Evolutionary conservation across 2,888 invertebrate species (phyloP).

Genomic region (Dolichomitus sp.): DNA sequence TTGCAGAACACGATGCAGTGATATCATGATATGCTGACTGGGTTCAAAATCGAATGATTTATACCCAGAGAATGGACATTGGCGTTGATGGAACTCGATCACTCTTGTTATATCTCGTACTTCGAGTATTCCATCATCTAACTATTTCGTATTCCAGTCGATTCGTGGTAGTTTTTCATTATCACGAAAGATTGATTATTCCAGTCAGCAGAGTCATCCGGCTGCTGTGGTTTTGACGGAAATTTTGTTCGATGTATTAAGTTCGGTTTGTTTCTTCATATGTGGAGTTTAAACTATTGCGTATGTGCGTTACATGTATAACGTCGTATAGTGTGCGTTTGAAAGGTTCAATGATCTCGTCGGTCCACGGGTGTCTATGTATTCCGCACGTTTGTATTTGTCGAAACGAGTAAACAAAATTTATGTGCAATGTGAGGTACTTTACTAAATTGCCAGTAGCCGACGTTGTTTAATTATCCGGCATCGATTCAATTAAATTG

Average conservation of each 20-base stretch:
- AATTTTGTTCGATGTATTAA: constrained; percentile 6
- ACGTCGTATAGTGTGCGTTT: not conserved
- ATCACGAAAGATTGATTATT: not conserved
- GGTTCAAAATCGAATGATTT: constrained; percentile 39
- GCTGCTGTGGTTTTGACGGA: not conserved
- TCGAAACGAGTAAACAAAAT: constrained; percentile 34
- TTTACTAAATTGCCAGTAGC: constrained; percentile 41
- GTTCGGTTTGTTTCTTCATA: not conserved
- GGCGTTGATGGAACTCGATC: constrained; percentile 17
- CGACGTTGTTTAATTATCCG: constrained; percentile 61
- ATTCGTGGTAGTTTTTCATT: constrained; percentile 4
- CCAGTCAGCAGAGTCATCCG: not conserved
- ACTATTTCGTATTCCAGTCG: not conserved
- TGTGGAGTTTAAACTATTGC: not conserved
- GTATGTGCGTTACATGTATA: not conserved
- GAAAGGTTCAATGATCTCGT: constrained; percentile 40
- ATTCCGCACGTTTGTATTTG: constrained; percentile 37
- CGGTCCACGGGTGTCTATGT: constrained; percentile 1
- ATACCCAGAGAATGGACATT: constrained; percentile 6
- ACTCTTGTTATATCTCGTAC: not conserved
- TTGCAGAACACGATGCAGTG: not conserved
- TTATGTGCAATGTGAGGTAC: constrained; percentile 33
- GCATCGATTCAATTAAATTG: constrained; percentile 61
- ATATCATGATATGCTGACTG: not conserved
- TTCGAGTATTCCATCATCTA: not conserved